Conservation (phyloP, 2,888 invertebrate species). For the Noctua comes region DNA sequence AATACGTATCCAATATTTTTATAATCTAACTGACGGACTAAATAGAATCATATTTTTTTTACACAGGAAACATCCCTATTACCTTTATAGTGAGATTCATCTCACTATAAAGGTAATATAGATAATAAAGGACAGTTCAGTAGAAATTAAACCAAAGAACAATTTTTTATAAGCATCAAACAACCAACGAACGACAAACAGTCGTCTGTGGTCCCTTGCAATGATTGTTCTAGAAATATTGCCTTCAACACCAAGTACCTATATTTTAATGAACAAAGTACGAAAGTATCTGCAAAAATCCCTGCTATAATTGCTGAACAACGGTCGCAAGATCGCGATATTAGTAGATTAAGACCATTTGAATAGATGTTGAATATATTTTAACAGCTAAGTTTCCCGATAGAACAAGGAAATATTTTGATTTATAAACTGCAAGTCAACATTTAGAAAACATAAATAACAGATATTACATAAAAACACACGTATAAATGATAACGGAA, state of each 20-base stretch:
- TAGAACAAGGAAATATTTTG: background rate
- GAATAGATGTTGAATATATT: background rate
- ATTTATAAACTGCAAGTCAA: background rate
- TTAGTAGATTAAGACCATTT: too few species aligned
- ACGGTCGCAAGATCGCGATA: background rate
- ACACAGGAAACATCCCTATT: too few species aligned
- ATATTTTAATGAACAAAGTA: background rate
- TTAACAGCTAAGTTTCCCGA: background rate
- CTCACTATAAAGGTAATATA: too few species aligned
- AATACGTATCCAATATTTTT: too few species aligned
- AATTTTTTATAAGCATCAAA: too few species aligned
- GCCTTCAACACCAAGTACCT: background rate
- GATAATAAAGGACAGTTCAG: too few species aligned
- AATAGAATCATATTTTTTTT: too few species aligned
- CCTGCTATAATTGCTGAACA: background rate
- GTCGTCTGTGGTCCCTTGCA: too few species aligned
- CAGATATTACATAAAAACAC: background rate
- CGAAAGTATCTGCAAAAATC: background rate
- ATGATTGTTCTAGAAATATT: background rate
- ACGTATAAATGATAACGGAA: constrained; percentile 13
- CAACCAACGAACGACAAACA: too few species aligned
- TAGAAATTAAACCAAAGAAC: too few species aligned
- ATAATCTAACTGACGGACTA: too few species aligned
- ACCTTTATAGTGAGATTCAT: too few species aligned
- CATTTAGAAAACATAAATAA: background rate